Conservation (phyloP, 2,113 vertebrate genomes). For the Clarias magur region DNA sequence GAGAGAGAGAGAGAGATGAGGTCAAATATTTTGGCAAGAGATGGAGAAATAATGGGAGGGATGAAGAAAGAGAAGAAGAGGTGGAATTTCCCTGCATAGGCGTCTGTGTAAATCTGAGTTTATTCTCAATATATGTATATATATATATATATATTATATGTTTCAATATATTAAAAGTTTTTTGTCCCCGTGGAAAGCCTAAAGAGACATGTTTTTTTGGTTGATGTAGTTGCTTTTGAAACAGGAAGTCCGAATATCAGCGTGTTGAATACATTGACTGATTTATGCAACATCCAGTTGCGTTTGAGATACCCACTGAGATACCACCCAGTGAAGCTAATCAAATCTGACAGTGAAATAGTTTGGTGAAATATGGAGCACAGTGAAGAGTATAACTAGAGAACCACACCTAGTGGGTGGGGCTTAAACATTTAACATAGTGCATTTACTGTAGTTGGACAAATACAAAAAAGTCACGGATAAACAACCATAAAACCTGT, state of each 20-base stretch:
- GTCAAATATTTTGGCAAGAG: constrained; percentile 17
- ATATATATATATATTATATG: too few species aligned
- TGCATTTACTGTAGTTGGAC: neutral
- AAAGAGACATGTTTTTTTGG: neutral
- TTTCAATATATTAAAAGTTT: neutral
- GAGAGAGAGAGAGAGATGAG: neutral
- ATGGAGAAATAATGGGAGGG: constrained; percentile 23
- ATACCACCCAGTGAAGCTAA: neutral
- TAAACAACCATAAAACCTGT: neutral
- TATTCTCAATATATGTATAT: neutral
- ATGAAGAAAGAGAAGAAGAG: constrained; percentile 32
- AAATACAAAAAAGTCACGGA: neutral
- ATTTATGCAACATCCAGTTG: neutral
- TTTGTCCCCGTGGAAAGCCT: neutral
- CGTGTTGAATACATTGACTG: neutral
- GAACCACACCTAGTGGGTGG: neutral
- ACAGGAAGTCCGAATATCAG: constrained; percentile 1
- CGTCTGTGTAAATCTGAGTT: neutral
- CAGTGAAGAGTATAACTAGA: neutral
- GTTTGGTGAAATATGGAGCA: neutral
- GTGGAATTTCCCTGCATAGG: constrained; percentile 43
- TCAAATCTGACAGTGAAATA: neutral
- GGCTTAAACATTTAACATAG: neutral
- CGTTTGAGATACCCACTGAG: neutral
- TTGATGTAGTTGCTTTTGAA: neutral